Evolutionary conservation across 1,140 invertebrate species (phyloP).

Genomic region (Leptinotarsa texana): DNA sequence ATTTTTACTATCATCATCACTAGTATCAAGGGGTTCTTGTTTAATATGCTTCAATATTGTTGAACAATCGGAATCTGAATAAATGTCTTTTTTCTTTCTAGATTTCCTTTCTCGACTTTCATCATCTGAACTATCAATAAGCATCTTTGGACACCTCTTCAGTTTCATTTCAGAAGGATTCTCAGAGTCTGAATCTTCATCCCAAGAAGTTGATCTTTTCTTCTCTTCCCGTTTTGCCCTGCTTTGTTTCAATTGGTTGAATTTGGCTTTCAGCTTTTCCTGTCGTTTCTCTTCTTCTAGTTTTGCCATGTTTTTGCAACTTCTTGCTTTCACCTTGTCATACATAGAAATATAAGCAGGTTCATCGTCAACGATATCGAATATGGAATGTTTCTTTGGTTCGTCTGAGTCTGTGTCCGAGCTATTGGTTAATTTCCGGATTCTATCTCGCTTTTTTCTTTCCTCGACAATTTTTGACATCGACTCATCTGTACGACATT

Average conservation of each 20-base stretch:
- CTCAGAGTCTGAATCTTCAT: slow-evolving; percentile 76
- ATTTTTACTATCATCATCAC: slow-evolving; percentile 49
- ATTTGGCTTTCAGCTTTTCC: slow-evolving; percentile 86
- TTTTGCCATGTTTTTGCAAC: slow-evolving; percentile 89
- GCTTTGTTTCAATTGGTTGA: slow-evolving; percentile 84
- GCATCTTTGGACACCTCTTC: slow-evolving; percentile 54
- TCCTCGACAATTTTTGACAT: slow-evolving; percentile 37
- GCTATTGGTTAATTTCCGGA: slow-evolving; percentile 60
- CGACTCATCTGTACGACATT: slow-evolving; percentile 37
- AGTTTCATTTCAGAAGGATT: slow-evolving; percentile 42
- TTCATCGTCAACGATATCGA: slow-evolving; percentile 87
- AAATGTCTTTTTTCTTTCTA: slow-evolving; percentile 55
- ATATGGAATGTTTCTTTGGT: slow-evolving; percentile 87
- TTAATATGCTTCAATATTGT: slow-evolving; percentile 52
- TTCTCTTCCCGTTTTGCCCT: slow-evolving; percentile 82
- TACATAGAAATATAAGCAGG: slow-evolving; percentile 97
- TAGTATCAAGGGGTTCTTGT: slow-evolving; percentile 49
- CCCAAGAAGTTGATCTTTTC: slow-evolving; percentile 84
- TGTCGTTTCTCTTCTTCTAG: slow-evolving; percentile 86
- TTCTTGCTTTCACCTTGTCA: slow-evolving; percentile 95
- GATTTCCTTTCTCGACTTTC: slow-evolving; percentile 53
- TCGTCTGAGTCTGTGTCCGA: slow-evolving; percentile 70
- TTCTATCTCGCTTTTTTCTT: slow-evolving; percentile 56
- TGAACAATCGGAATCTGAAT: slow-evolving; percentile 57
- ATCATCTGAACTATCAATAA: slow-evolving; percentile 62